Conservation (phyloP, 1,140 invertebrate genomes). For the Heliconius nattereri region DNA sequence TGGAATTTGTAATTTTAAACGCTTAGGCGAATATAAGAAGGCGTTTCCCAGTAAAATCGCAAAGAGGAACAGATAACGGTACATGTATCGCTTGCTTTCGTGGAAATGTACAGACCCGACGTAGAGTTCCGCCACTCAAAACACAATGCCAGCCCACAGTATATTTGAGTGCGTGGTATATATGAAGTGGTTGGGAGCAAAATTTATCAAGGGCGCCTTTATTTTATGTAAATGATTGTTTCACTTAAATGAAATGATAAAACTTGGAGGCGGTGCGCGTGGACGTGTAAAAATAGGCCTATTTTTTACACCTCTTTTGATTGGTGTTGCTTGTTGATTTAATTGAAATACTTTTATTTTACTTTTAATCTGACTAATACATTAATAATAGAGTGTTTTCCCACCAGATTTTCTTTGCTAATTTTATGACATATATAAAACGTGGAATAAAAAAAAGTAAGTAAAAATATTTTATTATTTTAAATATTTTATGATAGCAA, state of each 20-base stretch:
- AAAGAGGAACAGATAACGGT: background rate
- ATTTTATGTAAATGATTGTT: constrained; percentile 34
- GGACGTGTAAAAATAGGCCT: constrained; percentile 32
- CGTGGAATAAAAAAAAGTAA: no score
- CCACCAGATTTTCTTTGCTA: no score
- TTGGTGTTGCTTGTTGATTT: constrained; percentile 26
- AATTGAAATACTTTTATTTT: constrained; percentile 11
- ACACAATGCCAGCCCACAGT: no score
- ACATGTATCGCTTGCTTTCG: no score
- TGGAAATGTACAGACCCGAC: background rate
- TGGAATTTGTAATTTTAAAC: background rate
- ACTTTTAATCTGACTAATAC: no score
- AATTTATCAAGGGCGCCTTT: constrained; percentile 16
- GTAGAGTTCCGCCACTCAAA: no score
- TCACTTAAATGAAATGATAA: constrained; percentile 32
- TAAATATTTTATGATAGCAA: no score
- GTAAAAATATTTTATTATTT: no score
- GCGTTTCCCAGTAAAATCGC: background rate
- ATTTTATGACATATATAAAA: no score
- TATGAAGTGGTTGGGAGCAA: background rate
- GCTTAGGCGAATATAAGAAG: background rate
- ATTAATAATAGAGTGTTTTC: no score
- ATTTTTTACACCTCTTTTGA: constrained; percentile 30
- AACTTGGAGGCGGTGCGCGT: constrained; percentile 23
- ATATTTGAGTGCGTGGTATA: no score